These are phyloP conservation scores for Caenorhabditis briggsae DNA, from an alignment of 1,140 invertebrate species.

Conservation along the genomic window DNA sequence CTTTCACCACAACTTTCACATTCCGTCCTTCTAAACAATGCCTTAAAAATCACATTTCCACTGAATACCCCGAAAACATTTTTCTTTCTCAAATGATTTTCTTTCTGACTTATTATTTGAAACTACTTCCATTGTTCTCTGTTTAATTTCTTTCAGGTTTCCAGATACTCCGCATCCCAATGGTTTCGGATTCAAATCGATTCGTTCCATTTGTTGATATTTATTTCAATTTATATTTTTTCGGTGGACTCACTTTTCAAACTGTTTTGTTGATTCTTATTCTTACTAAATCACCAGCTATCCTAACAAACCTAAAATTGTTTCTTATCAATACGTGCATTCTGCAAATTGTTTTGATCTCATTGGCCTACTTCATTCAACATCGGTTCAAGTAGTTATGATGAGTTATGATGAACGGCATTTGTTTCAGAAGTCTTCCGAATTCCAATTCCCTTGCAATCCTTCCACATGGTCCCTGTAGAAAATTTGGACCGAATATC, in stretches of 20 bases:
- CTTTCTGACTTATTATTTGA: no score
- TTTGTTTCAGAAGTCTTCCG: conserved; percentile 23
- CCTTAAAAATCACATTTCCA: no score
- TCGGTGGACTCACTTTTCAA: conserved; percentile 16
- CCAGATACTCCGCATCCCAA: neutral
- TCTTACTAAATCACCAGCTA: neutral
- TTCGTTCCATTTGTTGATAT: conserved; percentile 26
- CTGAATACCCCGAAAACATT: no score
- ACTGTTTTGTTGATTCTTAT: conserved; percentile 22
- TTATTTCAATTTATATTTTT: conserved; percentile 14
- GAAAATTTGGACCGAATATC: neutral
- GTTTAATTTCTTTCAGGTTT: neutral
- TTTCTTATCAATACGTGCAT: conserved; percentile 15
- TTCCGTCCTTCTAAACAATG: no score
- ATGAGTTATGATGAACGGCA: no score
- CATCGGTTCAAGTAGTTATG: no score
- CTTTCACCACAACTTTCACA: no score
- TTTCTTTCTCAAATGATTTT: no score
- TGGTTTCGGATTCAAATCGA: neutral
- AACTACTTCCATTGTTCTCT: no score
- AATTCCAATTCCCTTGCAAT: neutral
- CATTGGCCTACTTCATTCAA: conserved; percentile 18
- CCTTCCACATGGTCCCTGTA: conserved; percentile 7
- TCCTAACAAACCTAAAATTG: neutral
- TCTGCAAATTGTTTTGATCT: conserved; percentile 21